phyloP scores from a whole-genome alignment of 1,140 invertebrate species.

The Leptinotarsa texana region DNA sequence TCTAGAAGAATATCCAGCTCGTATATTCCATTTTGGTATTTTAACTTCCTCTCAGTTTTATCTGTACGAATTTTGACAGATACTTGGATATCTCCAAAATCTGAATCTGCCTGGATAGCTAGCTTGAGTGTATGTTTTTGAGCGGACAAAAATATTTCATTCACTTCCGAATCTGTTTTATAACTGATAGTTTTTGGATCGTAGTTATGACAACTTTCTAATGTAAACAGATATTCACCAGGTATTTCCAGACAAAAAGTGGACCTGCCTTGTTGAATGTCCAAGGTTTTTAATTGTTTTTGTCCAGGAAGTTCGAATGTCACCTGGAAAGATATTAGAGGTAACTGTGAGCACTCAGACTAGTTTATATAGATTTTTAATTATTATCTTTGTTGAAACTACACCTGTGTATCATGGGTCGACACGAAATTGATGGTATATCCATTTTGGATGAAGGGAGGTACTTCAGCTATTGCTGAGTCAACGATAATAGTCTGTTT shows the following conservation, averaged over 20 bases:
- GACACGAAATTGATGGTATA: constrained; percentile 70
- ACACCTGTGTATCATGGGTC: constrained; percentile 71
- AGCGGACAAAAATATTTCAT: constrained; percentile 52
- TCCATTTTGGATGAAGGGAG: constrained; percentile 76
- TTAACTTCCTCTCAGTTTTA: constrained; percentile 38
- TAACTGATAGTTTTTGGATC: constrained; percentile 58
- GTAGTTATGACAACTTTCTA: constrained; percentile 84
- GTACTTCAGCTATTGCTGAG: constrained; percentile 66
- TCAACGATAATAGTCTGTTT: constrained; percentile 69
- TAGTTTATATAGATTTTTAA: constrained; percentile 34
- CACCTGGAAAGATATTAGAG: constrained; percentile 33
- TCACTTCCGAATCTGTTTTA: constrained; percentile 53
- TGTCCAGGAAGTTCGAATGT: constrained; percentile 40
- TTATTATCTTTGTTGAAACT: not conserved
- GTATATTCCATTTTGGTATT: constrained; percentile 43
- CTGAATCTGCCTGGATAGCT: constrained; percentile 44
- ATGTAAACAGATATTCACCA: constrained; percentile 75
- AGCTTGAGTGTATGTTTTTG: constrained; percentile 52
- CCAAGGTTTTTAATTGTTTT: not conserved
- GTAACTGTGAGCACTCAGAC: not conserved
- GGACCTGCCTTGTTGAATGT: not conserved
- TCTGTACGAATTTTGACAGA: constrained; percentile 45
- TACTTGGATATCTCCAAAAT: constrained; percentile 51
- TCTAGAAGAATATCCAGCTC: constrained; percentile 43
- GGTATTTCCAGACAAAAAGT: constrained; percentile 65